Evolutionary conservation across 2,113 vertebrate genomes (phyloP).

Genomic region (Vireo altiloquus): DNA sequence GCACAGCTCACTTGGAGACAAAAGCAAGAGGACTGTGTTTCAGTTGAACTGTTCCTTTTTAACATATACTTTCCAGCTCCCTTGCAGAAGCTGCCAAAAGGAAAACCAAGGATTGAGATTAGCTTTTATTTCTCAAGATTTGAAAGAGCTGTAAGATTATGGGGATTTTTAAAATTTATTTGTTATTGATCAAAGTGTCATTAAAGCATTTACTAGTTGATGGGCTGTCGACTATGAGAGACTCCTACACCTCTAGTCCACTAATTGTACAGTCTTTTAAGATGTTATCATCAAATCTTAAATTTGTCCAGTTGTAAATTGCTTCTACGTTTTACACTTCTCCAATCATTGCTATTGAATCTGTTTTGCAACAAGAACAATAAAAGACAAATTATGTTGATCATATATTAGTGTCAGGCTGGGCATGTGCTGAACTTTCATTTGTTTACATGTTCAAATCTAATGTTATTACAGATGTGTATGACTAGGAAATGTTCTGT

Average conservation of each 20-base stretch:
- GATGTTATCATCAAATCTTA: neutral
- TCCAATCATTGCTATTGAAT: conserved; percentile 25
- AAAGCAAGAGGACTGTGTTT: conserved; percentile 77
- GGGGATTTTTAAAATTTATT: neutral
- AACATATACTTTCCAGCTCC: conserved; percentile 71
- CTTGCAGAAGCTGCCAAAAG: conserved; percentile 60
- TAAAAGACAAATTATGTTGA: conserved; percentile 47
- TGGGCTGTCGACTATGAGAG: neutral
- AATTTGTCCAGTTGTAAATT: conserved; percentile 39
- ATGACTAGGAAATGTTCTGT: conserved; percentile 35
- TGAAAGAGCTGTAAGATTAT: neutral
- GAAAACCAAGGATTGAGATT: conserved; percentile 55
- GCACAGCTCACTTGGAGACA: conserved; percentile 72
- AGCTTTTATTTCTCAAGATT: neutral
- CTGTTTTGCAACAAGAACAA: conserved; percentile 56
- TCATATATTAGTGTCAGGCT: conserved; percentile 8
- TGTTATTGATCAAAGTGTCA: neutral
- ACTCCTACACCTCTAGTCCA: neutral
- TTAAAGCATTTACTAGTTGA: neutral
- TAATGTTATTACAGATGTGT: neutral
- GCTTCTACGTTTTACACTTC: conserved; percentile 32
- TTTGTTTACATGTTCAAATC: conserved; percentile 34
- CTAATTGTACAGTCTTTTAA: neutral
- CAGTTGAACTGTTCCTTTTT: conserved; percentile 73
- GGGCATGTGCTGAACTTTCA: conserved; percentile 19